Evolutionary conservation across 2,797 vertebrate genomes (phyloP).

Genomic region (Thalassophryne amazonica): DNA sequence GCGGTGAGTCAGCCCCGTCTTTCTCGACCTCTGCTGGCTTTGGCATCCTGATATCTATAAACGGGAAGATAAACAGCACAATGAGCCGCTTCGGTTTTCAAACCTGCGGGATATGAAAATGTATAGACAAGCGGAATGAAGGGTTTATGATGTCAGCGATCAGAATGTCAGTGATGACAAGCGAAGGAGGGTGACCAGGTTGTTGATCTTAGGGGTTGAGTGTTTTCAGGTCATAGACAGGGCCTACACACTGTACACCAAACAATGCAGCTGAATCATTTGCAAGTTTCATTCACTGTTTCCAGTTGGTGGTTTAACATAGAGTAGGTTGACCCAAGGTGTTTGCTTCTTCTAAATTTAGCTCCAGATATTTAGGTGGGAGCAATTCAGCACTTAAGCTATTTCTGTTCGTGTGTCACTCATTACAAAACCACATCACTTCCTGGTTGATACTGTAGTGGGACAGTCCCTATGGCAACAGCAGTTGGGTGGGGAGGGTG

Average conservation of each 20-base stretch:
- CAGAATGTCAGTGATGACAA: conserved; percentile 23
- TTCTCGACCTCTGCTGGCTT: conserved; percentile 88
- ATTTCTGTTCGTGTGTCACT: conserved; percentile 49
- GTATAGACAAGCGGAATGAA: conserved; percentile 9
- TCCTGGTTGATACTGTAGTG: conserved; percentile 42
- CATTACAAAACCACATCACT: conserved; percentile 32
- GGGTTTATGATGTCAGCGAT: conserved; percentile 2
- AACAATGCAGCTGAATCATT: conserved; percentile 44
- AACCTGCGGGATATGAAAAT: conserved; percentile 17
- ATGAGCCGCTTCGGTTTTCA: background rate
- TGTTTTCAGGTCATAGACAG: conserved; percentile 48
- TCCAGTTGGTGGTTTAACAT: conserved; percentile 53
- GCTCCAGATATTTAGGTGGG: conserved; percentile 55
- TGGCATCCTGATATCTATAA: conserved; percentile 94
- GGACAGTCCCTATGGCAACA: conserved; percentile 51
- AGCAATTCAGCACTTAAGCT: conserved; percentile 10
- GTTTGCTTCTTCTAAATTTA: conserved; percentile 66
- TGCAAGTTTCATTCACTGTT: conserved; percentile 54
- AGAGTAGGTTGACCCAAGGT: conserved; percentile 47
- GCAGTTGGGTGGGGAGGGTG: conserved; percentile 6
- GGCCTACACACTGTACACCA: conserved; percentile 52
- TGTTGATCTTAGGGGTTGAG: background rate
- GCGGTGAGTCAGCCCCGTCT: conserved; percentile 82
- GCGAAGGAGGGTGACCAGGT: conserved; percentile 28
- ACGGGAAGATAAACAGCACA: conserved; percentile 31